Evolutionary conservation across 1,140 invertebrate genomes (phyloP), one percentile per base, ranked within the genome.

Genomic region (Frieseomelitta varia): DNA sequence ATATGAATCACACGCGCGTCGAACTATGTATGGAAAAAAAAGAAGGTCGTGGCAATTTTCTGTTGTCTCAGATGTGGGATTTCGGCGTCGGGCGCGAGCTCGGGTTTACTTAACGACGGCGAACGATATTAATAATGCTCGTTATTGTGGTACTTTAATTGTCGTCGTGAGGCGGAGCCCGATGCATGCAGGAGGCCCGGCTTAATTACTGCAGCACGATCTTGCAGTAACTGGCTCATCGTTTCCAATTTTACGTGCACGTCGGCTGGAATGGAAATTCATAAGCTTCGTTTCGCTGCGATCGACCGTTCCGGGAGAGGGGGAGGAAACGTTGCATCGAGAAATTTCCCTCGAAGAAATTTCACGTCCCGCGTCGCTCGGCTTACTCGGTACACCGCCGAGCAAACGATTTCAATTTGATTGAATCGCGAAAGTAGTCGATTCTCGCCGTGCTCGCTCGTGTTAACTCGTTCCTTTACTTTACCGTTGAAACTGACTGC

Each of bases 181-280:
- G 63, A 47, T 76, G 81, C 56, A 55, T 83, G 58, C 63, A 58
- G 39, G 55, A 51, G 34, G 10, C 27, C 19, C 34, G 34, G 56
- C 74, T 86, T 84, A 86, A 84, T 84, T 78, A 84, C 81, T 84
- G 81, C 81, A 58, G 75, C 75, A 53, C 34, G 47, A 78, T 82
- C 79, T 76, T 82, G 84, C 84, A 71, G 84, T 47, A 81, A 85
- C 53, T 58, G 55, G 47, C 63, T 80, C 34, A 6, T 69, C 79
- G 61, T 61, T 84, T 67, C 61, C 67, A 68, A 84, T 84, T 65
- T 73, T 67, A 34, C 51, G 81, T 51, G 81, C 47, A 24, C 65
- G 53, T 27, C 65, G 30, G 19, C 61, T 12, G 74, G 14, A 63
- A 75, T 27, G 81, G 24, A 39, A 56, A 68, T 68, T 82, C 73